Percentiles rank a stretch among this genome's conserved stretches.
Conservation (phyloP, 2,797 vertebrate genomes). For the Tapera naevia region DNA sequence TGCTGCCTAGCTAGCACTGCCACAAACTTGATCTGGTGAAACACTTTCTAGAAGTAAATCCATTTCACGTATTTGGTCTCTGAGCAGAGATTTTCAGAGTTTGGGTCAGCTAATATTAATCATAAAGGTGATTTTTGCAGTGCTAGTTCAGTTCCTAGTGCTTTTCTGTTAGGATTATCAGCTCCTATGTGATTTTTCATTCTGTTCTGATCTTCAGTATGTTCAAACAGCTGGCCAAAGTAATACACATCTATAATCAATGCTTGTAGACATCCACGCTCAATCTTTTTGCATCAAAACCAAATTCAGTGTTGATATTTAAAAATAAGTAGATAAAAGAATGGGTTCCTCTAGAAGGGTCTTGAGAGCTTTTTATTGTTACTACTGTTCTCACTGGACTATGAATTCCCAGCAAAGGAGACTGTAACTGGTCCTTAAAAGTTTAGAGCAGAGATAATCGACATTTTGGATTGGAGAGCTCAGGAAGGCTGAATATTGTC, state of each 20-base stretch:
- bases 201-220: background rate
- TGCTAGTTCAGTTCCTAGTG: background rate
- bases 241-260: background rate
- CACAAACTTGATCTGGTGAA: background rate
- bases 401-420: background rate
- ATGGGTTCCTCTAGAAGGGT: background rate
- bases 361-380: background rate
- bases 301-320: background rate
- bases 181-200: background rate
- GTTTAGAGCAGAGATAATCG: constrained; percentile 5
- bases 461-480: background rate
- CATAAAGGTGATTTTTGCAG: background rate
- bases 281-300: background rate
- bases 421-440: background rate
- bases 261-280: background rate
- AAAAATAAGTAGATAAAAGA: background rate
- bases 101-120: background rate
- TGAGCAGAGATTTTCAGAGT: background rate
- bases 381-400: background rate
- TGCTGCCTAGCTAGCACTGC: background rate
- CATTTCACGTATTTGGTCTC: background rate
- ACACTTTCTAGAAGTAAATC: background rate
- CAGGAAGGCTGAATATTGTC: constrained; percentile 8
- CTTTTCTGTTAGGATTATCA: background rate
- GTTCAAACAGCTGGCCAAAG: background rate